Conservation (phyloP, 2,888 invertebrate species). For the Nemurella pictetii region DNA sequence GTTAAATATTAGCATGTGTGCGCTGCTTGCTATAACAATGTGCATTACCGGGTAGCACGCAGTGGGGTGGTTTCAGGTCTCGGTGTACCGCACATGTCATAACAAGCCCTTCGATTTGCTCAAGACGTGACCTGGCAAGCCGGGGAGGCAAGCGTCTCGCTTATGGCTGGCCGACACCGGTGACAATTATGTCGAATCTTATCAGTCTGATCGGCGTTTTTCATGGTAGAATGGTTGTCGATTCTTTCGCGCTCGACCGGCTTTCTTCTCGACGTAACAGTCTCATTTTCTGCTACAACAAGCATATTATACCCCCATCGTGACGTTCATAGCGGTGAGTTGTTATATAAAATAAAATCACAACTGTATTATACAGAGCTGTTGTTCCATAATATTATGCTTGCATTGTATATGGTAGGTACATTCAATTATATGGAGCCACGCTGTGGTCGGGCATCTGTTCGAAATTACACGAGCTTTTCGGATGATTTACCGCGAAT, state of each 20-base stretch:
- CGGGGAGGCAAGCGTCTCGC: neutral
- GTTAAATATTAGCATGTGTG: constrained; percentile 41
- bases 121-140: neutral
- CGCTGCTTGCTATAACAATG: neutral
- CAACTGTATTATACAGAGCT: neutral
- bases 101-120: neutral
- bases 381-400: neutral
- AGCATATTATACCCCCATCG: neutral
- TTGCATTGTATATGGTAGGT: too few species aligned
- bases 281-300: neutral
- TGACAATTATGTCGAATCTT: too few species aligned
- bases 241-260: neutral
- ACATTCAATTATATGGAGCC: neutral
- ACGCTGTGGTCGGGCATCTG: neutral
- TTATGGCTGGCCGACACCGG: too few species aligned
- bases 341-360: neutral
- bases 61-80: neutral
- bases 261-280: neutral
- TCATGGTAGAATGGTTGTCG: too few species aligned
- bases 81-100: neutral
- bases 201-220: too few species aligned
- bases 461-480: neutral
- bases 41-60: neutral
- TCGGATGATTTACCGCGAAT: neutral
- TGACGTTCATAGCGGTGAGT: neutral